Evolutionary conservation across 1,140 invertebrate genomes (phyloP).

Genomic region (Drosophila pallidifrons): DNA sequence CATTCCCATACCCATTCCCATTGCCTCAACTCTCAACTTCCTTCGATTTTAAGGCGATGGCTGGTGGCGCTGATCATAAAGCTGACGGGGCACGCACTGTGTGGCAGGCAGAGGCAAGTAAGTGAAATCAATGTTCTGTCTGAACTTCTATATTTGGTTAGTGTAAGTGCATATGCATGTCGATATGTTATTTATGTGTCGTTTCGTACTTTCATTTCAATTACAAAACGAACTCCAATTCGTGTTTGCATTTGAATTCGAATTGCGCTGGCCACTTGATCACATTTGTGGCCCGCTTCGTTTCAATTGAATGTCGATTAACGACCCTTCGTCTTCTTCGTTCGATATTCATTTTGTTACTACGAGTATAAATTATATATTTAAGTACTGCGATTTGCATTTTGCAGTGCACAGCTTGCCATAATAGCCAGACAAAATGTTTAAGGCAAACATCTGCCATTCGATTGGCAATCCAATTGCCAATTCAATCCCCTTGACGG

Average conservation of each 20-base stretch:
- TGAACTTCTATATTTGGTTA: conserved; percentile 43
- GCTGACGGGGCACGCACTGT: conserved; percentile 23
- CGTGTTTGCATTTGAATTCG: background rate
- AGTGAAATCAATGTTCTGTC: conserved; percentile 72
- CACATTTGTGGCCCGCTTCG: conserved; percentile 16
- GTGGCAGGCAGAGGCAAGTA: background rate
- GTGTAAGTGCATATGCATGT: conserved; percentile 31
- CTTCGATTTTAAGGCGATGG: conserved; percentile 14
- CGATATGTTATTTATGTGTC: conserved; percentile 20
- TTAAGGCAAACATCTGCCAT: conserved; percentile 30
- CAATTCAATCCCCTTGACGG: conserved; percentile 21
- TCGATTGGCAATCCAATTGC: background rate
- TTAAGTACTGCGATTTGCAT: conserved; percentile 31
- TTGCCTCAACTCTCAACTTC: background rate
- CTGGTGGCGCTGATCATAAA: conserved; percentile 47
- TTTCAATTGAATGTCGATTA: conserved; percentile 25
- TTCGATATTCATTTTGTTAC: background rate
- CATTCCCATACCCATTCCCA: background rate
- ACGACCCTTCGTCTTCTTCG: background rate
- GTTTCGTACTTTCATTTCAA: conserved; percentile 24
- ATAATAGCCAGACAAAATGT: conserved; percentile 29
- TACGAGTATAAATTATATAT: conserved; percentile 6
- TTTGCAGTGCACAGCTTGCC: conserved; percentile 39
- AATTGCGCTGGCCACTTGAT: conserved; percentile 32
- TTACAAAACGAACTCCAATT: conserved; percentile 1